These are phyloP conservation scores for Calosoma granatense DNA, from an alignment of 1,140 invertebrate species.

Conservation along the genomic window DNA sequence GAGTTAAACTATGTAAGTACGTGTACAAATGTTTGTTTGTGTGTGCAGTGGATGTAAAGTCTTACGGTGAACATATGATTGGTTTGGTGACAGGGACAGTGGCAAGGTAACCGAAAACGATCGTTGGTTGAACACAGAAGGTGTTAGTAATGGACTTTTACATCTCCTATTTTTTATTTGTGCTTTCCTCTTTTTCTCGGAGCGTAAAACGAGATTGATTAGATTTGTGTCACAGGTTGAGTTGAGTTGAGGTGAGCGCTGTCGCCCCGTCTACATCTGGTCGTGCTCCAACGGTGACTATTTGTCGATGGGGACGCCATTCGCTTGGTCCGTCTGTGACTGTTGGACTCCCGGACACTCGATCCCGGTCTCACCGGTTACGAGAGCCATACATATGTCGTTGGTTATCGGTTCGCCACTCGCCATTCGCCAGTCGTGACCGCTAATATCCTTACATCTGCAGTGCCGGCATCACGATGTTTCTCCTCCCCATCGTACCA, in stretches of 20 bases:
- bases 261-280: too few relatives aligned
- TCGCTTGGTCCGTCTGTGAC: not conserved
- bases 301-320: too few relatives aligned
- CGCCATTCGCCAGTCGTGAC: conserved; percentile 5
- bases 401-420: conserved; percentile 12
- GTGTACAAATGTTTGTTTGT: too few relatives aligned
- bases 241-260: not conserved
- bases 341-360: too few relatives aligned
- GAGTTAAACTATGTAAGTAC: too few relatives aligned
- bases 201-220: not conserved
- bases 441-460: conserved; percentile 15
- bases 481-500: conserved; percentile 5
- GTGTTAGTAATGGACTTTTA: not conserved
- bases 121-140: too few relatives aligned
- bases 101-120: too few relatives aligned
- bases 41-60: too few relatives aligned
- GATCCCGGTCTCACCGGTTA: too few relatives aligned
- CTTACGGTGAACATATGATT: too few relatives aligned
- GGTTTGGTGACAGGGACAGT: too few relatives aligned
- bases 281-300: too few relatives aligned
- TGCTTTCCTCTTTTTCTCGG: not conserved
- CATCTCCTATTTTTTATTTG: not conserved
- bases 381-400: conserved; percentile 16
- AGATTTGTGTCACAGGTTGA: not conserved
- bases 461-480: conserved; percentile 11